A percentile compares a stretch with the other conserved stretches of the same genome.
Evolutionary conservation across 2,113 vertebrate species (phyloP).

Genomic region (Percopsis transmontana): DNA sequence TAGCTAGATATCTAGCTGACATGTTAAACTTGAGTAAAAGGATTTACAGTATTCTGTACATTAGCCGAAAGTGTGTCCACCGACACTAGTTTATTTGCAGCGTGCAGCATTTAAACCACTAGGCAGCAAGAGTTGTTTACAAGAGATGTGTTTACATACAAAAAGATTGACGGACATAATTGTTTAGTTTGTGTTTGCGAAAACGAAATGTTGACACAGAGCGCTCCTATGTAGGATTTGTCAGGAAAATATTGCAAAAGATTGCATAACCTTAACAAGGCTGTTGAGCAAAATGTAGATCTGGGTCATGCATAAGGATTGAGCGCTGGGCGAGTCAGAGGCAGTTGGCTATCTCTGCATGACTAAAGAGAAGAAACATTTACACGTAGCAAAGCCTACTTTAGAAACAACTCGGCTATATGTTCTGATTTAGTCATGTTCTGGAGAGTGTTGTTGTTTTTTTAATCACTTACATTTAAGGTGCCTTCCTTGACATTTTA

Average conservation of each 20-base stretch:
- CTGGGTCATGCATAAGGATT: conserved; percentile 38
- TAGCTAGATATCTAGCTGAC: neutral
- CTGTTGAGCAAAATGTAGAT: conserved; percentile 35
- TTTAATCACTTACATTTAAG: neutral
- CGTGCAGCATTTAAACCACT: neutral
- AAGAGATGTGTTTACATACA: neutral
- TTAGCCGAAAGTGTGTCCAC: neutral
- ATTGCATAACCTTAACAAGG: conserved; percentile 47
- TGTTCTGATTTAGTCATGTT: conserved; percentile 39
- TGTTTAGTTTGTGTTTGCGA: conserved; percentile 17
- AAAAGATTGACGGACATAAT: conserved; percentile 8
- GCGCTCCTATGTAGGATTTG: conserved; percentile 17
- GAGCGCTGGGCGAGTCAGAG: conserved; percentile 29
- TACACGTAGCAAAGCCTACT: conserved; percentile 36
- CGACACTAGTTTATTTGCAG: neutral
- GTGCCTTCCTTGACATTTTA: too few relatives aligned
- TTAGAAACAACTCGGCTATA: conserved; percentile 24
- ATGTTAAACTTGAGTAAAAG: conserved; percentile 25
- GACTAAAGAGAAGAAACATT: conserved; percentile 44
- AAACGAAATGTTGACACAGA: neutral
- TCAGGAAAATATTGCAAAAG: conserved; percentile 33
- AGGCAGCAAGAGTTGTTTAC: too few relatives aligned
- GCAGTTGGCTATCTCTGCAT: conserved; percentile 38
- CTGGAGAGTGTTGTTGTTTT: conserved; percentile 11
- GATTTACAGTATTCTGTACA: conserved; percentile 5